phyloP scores from a whole-genome alignment of 2,113 vertebrate genomes.

The Lucifuga dentata region DNA sequence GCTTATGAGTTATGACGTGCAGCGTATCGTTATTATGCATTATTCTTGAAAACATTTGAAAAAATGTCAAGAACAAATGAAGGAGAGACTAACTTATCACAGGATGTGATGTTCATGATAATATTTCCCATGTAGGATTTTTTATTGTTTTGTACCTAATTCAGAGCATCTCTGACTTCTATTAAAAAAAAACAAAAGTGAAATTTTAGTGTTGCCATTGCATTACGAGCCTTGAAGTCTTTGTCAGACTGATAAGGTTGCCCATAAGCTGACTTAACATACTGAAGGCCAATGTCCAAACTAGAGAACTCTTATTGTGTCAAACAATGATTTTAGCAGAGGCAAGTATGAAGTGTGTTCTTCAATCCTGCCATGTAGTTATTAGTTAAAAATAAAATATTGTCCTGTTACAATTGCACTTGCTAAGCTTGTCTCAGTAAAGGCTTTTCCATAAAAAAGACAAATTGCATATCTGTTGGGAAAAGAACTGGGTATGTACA shows the following conservation, averaged over 20 bases:
- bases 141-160: neutral
- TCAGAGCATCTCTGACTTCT: constrained; percentile 17
- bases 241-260: neutral
- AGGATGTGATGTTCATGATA: neutral
- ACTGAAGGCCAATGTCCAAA: constrained; percentile 12
- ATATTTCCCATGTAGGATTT: neutral
- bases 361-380: constrained; percentile 38
- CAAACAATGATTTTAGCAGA: constrained; percentile 8
- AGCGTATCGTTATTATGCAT: constrained; percentile 34
- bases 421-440: constrained; percentile 36
- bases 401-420: constrained; percentile 39
- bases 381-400: constrained; percentile 43
- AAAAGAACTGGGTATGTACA: constrained; percentile 54
- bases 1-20: constrained; percentile 36
- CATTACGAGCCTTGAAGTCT: constrained; percentile 25
- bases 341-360: constrained; percentile 34
- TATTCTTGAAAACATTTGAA: constrained; percentile 19
- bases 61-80: constrained; percentile 11
- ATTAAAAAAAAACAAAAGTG: too few species aligned
- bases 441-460: constrained; percentile 49
- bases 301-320: constrained; percentile 31
- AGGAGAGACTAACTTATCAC: constrained; percentile 8
- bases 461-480: constrained; percentile 16
- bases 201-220: neutral
- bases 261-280: neutral